A percentile compares a stretch with the other conserved stretches of the same genome.
Conservation (phyloP, 2,113 vertebrate species). For the Sylvilagus bachmani region DNA sequence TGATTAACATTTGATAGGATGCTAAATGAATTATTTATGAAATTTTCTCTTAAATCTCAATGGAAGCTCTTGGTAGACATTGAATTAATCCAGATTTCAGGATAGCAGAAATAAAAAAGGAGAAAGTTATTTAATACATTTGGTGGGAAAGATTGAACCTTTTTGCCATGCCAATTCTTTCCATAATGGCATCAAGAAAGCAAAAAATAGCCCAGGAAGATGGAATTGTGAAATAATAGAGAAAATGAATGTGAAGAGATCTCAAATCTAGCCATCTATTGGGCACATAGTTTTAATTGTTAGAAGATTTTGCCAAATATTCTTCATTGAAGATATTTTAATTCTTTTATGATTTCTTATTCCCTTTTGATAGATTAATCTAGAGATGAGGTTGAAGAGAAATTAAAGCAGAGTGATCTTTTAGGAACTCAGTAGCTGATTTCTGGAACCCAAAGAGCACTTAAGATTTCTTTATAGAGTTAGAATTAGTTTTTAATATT, state of each 20-base stretch:
- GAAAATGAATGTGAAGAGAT: constrained; percentile 63
- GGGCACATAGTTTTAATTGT: constrained; percentile 58
- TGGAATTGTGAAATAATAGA: constrained; percentile 18
- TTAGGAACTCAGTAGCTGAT: constrained; percentile 46
- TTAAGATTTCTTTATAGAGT: constrained; percentile 76
- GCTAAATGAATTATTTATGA: constrained; percentile 80
- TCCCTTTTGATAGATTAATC: constrained; percentile 56
- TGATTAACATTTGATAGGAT: constrained; percentile 86
- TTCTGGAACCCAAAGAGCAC: constrained; percentile 46
- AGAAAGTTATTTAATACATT: constrained; percentile 75
- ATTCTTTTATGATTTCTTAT: constrained; percentile 67
- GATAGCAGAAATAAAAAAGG: constrained; percentile 78
- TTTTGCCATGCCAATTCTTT: constrained; percentile 67
- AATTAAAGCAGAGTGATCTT: constrained; percentile 74
- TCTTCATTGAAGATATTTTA: constrained; percentile 65
- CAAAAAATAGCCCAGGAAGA: constrained; percentile 65
- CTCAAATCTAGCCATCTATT: constrained; percentile 29
- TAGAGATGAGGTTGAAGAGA: constrained; percentile 66
- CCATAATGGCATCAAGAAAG: constrained; percentile 32
- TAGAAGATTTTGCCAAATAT: constrained; percentile 62
- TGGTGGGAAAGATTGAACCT: constrained; percentile 21
- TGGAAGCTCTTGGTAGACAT: constrained; percentile 63
- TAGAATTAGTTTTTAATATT: constrained; percentile 79
- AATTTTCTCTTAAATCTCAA: constrained; percentile 83
- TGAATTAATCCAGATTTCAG: constrained; percentile 72